A percentile compares a stretch with the other conserved stretches of the same genome.
phyloP scores from a whole-genome alignment of 2,113 vertebrate species.

The Pitta sordida region DNA sequence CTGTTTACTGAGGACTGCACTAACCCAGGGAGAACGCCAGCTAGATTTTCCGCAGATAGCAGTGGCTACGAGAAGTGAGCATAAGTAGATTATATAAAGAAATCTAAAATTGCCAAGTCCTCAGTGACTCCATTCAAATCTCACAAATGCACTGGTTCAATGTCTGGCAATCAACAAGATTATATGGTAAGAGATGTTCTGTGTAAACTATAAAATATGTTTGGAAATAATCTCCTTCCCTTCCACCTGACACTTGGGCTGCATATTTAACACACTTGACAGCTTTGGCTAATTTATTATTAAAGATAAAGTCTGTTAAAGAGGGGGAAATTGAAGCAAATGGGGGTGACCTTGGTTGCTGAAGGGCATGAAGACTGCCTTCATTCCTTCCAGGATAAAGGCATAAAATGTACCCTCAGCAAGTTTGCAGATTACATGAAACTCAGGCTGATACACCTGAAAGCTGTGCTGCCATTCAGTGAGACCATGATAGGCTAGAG shows the following conservation, averaged over 20 bases:
- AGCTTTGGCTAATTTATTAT: neutral
- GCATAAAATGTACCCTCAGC: neutral
- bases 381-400: neutral
- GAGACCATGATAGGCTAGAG: neutral
- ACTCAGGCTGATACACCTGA: neutral
- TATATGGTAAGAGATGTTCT: neutral
- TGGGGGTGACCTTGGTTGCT: neutral
- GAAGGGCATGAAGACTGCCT: neutral
- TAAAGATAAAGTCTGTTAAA: neutral
- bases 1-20: neutral
- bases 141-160: neutral
- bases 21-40: neutral
- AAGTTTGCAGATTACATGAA: neutral
- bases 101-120: neutral
- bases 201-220: neutral
- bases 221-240: conserved; percentile 14
- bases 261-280: neutral
- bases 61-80: neutral
- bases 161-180: conserved; percentile 22
- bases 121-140: neutral
- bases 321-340: neutral
- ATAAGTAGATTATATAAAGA: neutral
- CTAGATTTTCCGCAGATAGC: neutral
- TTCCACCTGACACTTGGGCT: neutral
- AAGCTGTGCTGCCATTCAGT: neutral